A percentile compares a stretch with the other conserved stretches of the same genome.
Evolutionary conservation across 1,140 invertebrate species (phyloP).

Genomic region (Zaprionus ornatus): DNA sequence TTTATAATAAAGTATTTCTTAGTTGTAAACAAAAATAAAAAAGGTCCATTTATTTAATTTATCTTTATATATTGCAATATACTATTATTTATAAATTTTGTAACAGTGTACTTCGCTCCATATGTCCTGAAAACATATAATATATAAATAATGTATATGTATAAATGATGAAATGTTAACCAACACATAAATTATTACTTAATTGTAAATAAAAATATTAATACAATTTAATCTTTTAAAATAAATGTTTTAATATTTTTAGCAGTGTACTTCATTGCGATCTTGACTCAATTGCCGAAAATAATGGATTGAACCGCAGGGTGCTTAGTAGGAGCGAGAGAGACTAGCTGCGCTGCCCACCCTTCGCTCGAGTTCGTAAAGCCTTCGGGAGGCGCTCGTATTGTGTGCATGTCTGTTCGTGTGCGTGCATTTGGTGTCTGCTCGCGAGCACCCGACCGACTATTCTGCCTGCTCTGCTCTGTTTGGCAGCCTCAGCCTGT

Average conservation of each 20-base stretch:
- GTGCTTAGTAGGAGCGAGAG: background rate
- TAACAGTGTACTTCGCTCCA: background rate
- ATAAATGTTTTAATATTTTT: background rate
- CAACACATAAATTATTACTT: no score
- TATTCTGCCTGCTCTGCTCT: constrained; percentile 21
- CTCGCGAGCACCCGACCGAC: constrained; percentile 15
- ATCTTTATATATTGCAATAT: background rate
- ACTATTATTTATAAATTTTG: background rate
- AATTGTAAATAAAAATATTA: no score
- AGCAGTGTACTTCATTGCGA: background rate
- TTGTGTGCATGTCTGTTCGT: background rate
- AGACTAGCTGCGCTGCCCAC: background rate
- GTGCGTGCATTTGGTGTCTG: background rate
- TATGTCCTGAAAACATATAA: no score
- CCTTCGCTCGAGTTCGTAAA: constrained; percentile 4
- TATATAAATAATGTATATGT: no score
- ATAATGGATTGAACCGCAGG: background rate
- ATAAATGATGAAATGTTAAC: no score
- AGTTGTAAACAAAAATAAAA: no score
- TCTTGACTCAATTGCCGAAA: background rate
- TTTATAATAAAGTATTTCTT: no score
- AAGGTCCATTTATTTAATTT: background rate
- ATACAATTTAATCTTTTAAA: no score
- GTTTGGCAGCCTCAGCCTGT: constrained; percentile 51
- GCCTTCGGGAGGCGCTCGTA: constrained; percentile 1